Evolutionary conservation across 2,888 invertebrate species (phyloP), one percentile per base, ranked within the genome.

Genomic region (Cephus pygmeus): DNA sequence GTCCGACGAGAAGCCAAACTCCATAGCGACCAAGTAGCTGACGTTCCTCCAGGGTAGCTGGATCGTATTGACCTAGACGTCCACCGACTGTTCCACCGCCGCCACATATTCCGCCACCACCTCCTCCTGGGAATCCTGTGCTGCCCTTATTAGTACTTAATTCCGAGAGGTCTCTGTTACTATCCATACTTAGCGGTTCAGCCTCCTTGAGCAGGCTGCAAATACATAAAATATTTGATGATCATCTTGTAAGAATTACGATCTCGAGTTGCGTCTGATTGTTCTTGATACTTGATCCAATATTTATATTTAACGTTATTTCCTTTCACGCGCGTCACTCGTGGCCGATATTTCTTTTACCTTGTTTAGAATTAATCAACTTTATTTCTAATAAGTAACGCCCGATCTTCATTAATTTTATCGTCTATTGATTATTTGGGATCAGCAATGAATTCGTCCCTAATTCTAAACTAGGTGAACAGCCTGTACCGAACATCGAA

Each of bases 1-100:
- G 94, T 15, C 98, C 98, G 73, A 99, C 98, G 90, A 99, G 94
- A 84, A 99, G 92, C 98, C 99, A 99, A 77, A 99, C 98, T 1
- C 99, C 99, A 91, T 99, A 99, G 83, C 98, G 94, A 77, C 98
- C 98, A 82, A 98, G 93, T 83, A 98, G 93, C 89, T 98, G 97
- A 56, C 98, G 93, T 88, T 98, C 98, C 90, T 98, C 98, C 12
- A 96, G 92, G 0, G 85, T 88, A 88, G 92, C 81, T 90, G 92
- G 31, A 77, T 91, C 88, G 80, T 81, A 87, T 71, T 85, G 87
- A 73, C 87, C 82, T 2, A 83, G 79, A 69, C 85, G 82, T 36
- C 85, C 91, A 83, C 11, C 92, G 78, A 92, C 92, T 84, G 92
- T 92, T 0, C 93, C 93, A 75, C 93, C 92, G 75, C 90, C 89